Conservation (phyloP, 2,113 vertebrate species). For the Formicarius rufipectus region DNA sequence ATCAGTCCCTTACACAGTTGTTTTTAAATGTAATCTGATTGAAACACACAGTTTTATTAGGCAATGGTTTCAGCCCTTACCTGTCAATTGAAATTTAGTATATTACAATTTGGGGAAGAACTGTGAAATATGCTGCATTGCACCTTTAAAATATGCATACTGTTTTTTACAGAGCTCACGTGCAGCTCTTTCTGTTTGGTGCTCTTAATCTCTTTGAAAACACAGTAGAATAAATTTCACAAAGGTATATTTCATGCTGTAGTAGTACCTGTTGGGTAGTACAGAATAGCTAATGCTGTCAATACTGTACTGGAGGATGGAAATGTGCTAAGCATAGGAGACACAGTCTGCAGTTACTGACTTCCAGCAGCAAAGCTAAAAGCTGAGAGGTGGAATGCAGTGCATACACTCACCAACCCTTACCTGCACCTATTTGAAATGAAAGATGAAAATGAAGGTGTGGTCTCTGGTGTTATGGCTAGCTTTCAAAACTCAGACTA, state of each 20-base stretch:
- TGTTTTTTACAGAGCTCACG: neutral
- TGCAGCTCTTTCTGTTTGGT: neutral
- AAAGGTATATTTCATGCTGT: neutral
- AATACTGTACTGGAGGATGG: fast-evolving
- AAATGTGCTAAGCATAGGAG: neutral
- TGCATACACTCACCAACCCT: neutral
- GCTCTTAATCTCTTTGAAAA: neutral
- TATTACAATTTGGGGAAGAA: neutral
- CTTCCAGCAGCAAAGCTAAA: neutral
- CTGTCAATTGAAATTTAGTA: neutral
- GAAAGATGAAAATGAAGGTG: neutral
- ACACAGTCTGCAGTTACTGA: neutral
- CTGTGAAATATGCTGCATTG: neutral
- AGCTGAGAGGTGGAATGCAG: neutral
- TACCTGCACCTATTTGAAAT: neutral
- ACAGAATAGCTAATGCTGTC: neutral
- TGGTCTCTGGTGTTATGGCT: neutral
- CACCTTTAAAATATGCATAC: neutral
- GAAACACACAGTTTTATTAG: neutral
- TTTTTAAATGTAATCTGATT: neutral
- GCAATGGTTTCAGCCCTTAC: neutral
- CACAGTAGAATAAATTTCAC: neutral
- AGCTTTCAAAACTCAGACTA: neutral
- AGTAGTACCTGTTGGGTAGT: neutral
- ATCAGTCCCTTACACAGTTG: neutral